Base-by-base conservation (phyloP, 2,888 invertebrate species). In the Cephus pulcher region DNA sequence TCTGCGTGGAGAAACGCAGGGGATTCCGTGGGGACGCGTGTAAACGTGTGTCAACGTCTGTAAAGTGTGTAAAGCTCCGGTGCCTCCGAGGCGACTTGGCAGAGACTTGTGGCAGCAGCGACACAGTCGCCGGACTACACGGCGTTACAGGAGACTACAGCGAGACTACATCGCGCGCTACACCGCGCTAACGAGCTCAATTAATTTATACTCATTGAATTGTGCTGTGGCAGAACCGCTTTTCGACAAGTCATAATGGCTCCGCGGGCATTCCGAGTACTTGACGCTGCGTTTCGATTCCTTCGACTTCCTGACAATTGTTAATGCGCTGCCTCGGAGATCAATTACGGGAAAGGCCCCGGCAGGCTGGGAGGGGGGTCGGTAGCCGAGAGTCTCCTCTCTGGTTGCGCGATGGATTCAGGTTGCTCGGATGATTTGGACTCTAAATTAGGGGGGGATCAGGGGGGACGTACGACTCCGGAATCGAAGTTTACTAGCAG, bases 131-230 rank as follows among this genome's bases (percentile, higher is more conserved):
- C 40, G 12, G 40, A 40, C 40, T 37, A 37, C 37, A 37, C 37
- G 12, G 12, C 12, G 33, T 74, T 74, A 34, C 74, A 34, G 74
- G n/a, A 30, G 74, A 23, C 74, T 34, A 30, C 15, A 34, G 69
- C 69, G 73, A 75, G 75, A 73, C 78, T 32, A 71, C 32, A 12
- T 32, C 71, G 32, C 12, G 34, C 69, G 75, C 71, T 37, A 69
- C 71, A 69, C 75, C 73, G 4, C 76, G 71, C 86, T 88, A 88
- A 88, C 87, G 86, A 88, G 86, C 86, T 86, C 85, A 87, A 88
- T 88, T 88, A 88, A 88, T 88, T 88, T 87, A 86, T 86, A 82
- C 82, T 84, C 85, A 83, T 85, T 85, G 85, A 85, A 86, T 86
- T 82, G 81, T 81, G 81, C 82, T 80, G 77, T 81, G 82, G 81